Conservation (phyloP, 2,113 vertebrate genomes). For the Sciurus niger region DNA sequence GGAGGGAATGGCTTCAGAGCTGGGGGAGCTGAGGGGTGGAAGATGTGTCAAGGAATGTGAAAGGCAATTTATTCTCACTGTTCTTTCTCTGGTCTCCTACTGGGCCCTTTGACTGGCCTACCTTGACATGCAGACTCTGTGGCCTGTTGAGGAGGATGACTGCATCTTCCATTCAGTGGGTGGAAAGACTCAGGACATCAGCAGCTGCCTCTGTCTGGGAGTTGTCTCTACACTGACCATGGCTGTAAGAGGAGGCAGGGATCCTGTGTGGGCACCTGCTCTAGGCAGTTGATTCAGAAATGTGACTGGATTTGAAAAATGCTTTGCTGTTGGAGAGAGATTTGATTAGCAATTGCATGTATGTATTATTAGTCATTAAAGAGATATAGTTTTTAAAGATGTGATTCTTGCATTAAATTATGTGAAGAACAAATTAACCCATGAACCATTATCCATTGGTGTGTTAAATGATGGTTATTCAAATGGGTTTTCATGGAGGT, state of each 20-base stretch:
- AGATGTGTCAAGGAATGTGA: conserved; percentile 86
- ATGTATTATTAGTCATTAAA: conserved; percentile 83
- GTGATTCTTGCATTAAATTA: conserved; percentile 80
- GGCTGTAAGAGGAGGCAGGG: conserved; percentile 93
- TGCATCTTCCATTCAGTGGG: conserved; percentile 98
- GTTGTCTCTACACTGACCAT: conserved; percentile 94
- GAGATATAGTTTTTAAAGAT: conserved; percentile 84
- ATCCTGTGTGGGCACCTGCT: conserved; percentile 93
- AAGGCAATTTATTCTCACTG: conserved; percentile 89
- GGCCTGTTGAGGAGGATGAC: conserved; percentile 95
- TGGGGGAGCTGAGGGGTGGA: not conserved
- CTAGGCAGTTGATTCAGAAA: conserved; percentile 93
- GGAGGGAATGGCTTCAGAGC: conserved; percentile 76
- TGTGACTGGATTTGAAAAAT: conserved; percentile 96
- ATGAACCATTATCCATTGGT: no score
- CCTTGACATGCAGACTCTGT: conserved; percentile 98
- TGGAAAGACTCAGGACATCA: conserved; percentile 99
- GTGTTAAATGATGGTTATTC: no score
- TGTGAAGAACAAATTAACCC: no score
- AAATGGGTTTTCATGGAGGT: no score
- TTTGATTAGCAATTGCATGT: conserved; percentile 90
- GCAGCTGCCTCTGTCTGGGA: conserved; percentile 96
- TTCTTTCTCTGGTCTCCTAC: conserved; percentile 90
- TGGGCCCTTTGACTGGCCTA: conserved; percentile 93
- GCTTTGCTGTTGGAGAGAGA: conserved; percentile 95